Evolutionary conservation across 2,888 invertebrate species (phyloP).

Genomic region (Margaritifera margaritifera): DNA sequence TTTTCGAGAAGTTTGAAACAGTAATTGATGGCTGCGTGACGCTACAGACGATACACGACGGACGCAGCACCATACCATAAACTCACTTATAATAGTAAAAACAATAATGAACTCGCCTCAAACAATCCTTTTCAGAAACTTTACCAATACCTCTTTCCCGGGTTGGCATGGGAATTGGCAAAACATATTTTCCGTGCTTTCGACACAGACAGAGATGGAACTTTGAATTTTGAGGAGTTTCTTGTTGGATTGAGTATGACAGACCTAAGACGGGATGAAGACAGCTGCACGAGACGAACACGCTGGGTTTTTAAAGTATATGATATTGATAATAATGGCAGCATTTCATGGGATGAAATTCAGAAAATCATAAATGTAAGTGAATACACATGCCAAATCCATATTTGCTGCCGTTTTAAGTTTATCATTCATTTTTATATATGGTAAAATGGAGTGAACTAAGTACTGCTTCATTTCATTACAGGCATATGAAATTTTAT

Average conservation of each 20-base stretch:
- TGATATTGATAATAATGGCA: slow-evolving; percentile 35
- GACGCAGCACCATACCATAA: too few species aligned
- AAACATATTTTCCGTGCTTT: slow-evolving; percentile 32
- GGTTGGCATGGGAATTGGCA: slow-evolving; percentile 7
- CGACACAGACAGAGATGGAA: slow-evolving; percentile 31
- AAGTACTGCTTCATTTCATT: too few species aligned
- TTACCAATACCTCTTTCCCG: too few species aligned
- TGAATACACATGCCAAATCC: neutral
- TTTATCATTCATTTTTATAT: neutral
- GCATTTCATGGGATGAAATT: slow-evolving; percentile 36
- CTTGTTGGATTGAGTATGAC: slow-evolving; percentile 37
- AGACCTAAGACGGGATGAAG: slow-evolving; percentile 14
- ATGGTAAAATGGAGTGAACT: too few species aligned
- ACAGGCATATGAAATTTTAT: too few species aligned
- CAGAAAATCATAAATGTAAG: slow-evolving; percentile 27
- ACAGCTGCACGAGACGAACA: slow-evolving; percentile 15
- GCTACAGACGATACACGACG: too few species aligned
- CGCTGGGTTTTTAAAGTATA: slow-evolving; percentile 37
- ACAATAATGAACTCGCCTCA: too few species aligned
- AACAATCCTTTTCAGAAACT: too few species aligned
- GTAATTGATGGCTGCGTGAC: too few species aligned
- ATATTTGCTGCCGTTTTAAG: neutral
- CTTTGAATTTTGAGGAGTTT: slow-evolving; percentile 38
- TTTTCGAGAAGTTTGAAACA: too few species aligned
- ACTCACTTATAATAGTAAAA: too few species aligned